Evolutionary conservation across 2,888 invertebrate species (phyloP).

Genomic region (Agriopis leucophaearia): DNA sequence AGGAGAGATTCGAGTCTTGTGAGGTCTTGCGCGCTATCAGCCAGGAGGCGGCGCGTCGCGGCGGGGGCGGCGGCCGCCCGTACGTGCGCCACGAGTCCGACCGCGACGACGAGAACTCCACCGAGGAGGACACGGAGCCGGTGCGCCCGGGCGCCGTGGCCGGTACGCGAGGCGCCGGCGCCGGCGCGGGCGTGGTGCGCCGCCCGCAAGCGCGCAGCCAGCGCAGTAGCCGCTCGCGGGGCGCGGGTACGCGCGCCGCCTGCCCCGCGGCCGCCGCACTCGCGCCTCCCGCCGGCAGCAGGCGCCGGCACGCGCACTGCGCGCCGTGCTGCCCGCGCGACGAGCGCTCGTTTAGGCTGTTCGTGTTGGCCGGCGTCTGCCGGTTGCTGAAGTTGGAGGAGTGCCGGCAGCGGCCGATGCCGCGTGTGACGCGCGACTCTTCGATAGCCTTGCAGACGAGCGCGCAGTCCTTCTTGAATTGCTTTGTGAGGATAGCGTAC

Average conservation of each 20-base stretch:
- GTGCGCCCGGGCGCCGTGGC: conserved; percentile 84
- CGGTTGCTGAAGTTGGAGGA: conserved; percentile 95
- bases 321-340: conserved; percentile 91
- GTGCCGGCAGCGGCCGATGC: conserved; percentile 94
- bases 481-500: conserved; percentile 98
- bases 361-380: conserved; percentile 95
- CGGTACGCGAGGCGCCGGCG: conserved; percentile 66
- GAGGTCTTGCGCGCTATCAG: conserved; percentile 96
- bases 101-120: conserved; percentile 95
- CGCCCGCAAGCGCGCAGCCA: conserved; percentile 74
- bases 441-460: conserved; percentile 98
- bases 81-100: conserved; percentile 95
- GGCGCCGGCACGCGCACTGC: conserved; percentile 83
- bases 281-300: conserved; percentile 91
- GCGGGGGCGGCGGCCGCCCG: conserved; percentile 92
- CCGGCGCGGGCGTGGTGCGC: conserved; percentile 54
- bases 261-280: conserved; percentile 87
- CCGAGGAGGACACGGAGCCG: conserved; percentile 94
- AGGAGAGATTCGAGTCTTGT: conserved; percentile 96
- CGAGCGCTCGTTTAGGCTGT: conserved; percentile 90
- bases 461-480: conserved; percentile 98
- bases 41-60: conserved; percentile 95
- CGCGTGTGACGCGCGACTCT: conserved; percentile 95
- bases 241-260: conserved; percentile 78
- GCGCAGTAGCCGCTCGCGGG: conserved; percentile 69